Evolutionary conservation across 2,113 vertebrate genomes (phyloP).

Genomic region (Archocentrus centrarchus): DNA sequence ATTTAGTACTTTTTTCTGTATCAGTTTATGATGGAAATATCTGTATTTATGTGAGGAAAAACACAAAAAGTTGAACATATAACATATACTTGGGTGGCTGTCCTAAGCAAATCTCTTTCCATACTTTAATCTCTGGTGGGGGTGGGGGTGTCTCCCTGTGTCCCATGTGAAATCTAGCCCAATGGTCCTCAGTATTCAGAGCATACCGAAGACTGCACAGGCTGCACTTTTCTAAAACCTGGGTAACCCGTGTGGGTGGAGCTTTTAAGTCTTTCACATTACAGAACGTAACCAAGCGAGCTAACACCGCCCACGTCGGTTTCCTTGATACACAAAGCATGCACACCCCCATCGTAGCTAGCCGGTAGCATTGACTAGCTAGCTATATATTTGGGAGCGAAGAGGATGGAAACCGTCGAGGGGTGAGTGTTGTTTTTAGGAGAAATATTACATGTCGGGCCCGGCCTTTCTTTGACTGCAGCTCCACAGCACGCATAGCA

Average conservation of each 20-base stretch:
- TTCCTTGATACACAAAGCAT: background rate
- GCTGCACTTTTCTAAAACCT: background rate
- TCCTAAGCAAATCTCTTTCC: background rate
- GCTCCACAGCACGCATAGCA: background rate
- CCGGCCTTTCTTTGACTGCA: background rate
- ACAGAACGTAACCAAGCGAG: accelerated
- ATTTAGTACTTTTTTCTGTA: background rate
- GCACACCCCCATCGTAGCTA: constrained; percentile 22
- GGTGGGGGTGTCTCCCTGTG: background rate
- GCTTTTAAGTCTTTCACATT: background rate
- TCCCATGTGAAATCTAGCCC: too few relatives aligned
- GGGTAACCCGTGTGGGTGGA: constrained; percentile 13
- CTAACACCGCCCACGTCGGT: constrained; percentile 46
- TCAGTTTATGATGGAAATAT: background rate
- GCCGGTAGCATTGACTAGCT: constrained; percentile 40
- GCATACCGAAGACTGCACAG: too few relatives aligned
- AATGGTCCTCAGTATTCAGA: too few relatives aligned
- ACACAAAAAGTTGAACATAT: background rate
- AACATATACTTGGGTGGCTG: background rate
- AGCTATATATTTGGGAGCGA: background rate
- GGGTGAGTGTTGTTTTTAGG: constrained; percentile 36
- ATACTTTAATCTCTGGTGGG: background rate
- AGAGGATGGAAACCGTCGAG: constrained; percentile 65
- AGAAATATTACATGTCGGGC: accelerated
- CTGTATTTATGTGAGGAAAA: background rate